Base-by-base conservation (phyloP, 2,888 invertebrate genomes). In the Rosalia funebris region DNA sequence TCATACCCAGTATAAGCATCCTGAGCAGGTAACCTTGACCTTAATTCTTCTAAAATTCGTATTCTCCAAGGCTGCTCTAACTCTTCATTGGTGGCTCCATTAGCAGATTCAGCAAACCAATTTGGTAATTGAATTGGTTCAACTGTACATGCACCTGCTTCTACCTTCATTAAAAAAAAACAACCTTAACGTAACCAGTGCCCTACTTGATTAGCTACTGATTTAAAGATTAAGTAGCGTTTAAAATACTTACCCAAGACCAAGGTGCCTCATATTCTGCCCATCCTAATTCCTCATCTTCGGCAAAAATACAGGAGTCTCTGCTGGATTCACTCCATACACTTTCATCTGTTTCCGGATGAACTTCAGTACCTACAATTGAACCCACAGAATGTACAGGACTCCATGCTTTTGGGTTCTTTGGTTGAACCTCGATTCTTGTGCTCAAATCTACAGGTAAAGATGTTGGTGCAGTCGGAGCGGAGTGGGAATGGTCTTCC, bases 331-430 rank as follows among this genome's bases (percentile, higher is more conserved):
- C 92, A 2, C 90, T 87, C 83, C 92, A 92, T 7, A 92, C 89
- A 74, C 91, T 88, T 48, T 91, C 91, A 77, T 93, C 93, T 65
- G 91, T 90, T 77, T 92, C 92, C 1, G 92, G 92, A 78, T 92
- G 91, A n/a, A 90, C 93, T 81, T 93, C 93, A 74, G 91, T 91
- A 1, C 92, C 93, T 1, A 89, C 89, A 46, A 93, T 90, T 16
- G 93, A 93, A 7, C 93, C 93, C 5, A 92, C 92, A 75, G 92
- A 93, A 66, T 92, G 86, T n/a, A 93, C 91, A 12, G 93, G 93
- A 75, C 92, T 93, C 93, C 93, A 93, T 19, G 92, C 92, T 73
- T 91, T 86, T 14, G 91, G 91, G 81, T 92, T 91, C 72, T 89
- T 90, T n/a, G 89, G 81, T 67, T 89, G 89, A 2, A 88, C 88